Evolutionary conservation across 2,888 invertebrate species (phyloP), one percentile per base, ranked within the genome.

Genomic region (Trachelus iudaicus): DNA sequence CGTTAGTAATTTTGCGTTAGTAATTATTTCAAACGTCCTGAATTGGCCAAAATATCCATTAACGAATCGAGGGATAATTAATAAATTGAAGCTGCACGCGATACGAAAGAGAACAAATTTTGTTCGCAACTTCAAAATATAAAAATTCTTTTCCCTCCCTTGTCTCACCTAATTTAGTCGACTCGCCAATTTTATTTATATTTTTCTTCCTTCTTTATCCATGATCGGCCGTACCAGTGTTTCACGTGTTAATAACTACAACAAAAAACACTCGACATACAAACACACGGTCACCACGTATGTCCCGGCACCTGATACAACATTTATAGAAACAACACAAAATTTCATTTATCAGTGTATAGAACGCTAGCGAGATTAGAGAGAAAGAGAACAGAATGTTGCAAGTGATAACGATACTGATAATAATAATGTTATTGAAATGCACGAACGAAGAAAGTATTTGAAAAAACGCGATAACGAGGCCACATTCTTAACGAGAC

Each of bases 331-430:
- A 40, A 23, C 56, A 56, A 56, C 2, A 6, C 1, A 6, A 23
- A 23, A 56, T 56, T 56, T 56, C 9, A 2, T 23, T 23, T 56
- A 23, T 56, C 9, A 56, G 6, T 23, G 1, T 23, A 2, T 56
- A 23, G 9, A 56, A 9, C 23, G 23, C 1, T 56, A 56, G 56
- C 1, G 23, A 56, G 23, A 23, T 56, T 56, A 9, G 56, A 23
- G 2, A 56, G 23, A 56, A 56, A 40, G 40, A 40, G 40, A 40
- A 15, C 15, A 23, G 11, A 34, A 34, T 74, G 9, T 15, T 35
- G 11, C 37, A 35, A 74, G 34, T 74, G 23, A 74, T 74, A 74
- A 74, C 3, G 37, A 74, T 74, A 74, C 30, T 74, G 30, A 74
- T 74, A 37, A 74, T 74, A 34, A 74, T 37, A 37, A 11, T 23